Conservation (phyloP, 2,888 invertebrate species). For the Cephus pulcher region DNA sequence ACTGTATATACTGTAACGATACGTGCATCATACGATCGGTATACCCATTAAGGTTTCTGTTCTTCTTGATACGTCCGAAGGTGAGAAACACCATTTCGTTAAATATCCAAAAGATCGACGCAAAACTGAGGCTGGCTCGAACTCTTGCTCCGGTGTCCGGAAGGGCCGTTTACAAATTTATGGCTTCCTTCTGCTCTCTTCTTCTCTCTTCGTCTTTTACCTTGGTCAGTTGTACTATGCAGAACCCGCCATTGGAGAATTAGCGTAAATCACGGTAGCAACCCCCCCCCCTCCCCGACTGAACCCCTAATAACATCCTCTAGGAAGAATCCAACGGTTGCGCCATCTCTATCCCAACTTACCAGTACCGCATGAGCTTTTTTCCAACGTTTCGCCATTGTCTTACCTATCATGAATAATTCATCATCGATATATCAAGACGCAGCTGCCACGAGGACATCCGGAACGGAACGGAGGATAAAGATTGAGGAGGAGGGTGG, state of each 20-base stretch:
- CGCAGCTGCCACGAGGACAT: background rate
- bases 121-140: conserved; percentile 34
- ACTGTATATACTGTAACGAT: background rate
- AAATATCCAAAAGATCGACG: conserved; percentile 24
- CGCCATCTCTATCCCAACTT: background rate
- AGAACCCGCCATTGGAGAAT: conserved; percentile 33
- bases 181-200: conserved; percentile 39
- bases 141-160: conserved; percentile 44
- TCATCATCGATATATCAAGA: conserved; percentile 40
- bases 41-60: background rate
- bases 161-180: conserved; percentile 54
- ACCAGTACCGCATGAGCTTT: background rate
- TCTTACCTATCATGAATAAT: conserved; percentile 44
- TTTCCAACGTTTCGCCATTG: background rate
- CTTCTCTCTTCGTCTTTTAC: background rate
- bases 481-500: background rate
- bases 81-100: conserved; percentile 7
- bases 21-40: background rate
- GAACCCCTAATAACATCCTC: background rate
- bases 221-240: background rate
- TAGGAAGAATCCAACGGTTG: background rate
- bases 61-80: background rate
- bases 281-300: background rate
- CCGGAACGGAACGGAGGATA: background rate
- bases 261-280: conserved; percentile 53